Percentiles rank a stretch among this genome's conserved stretches.
Evolutionary conservation across 35 echinoderm and acorn worm species (phyloP).

Genomic region (Hemicentrotus pulcherrimus): DNA sequence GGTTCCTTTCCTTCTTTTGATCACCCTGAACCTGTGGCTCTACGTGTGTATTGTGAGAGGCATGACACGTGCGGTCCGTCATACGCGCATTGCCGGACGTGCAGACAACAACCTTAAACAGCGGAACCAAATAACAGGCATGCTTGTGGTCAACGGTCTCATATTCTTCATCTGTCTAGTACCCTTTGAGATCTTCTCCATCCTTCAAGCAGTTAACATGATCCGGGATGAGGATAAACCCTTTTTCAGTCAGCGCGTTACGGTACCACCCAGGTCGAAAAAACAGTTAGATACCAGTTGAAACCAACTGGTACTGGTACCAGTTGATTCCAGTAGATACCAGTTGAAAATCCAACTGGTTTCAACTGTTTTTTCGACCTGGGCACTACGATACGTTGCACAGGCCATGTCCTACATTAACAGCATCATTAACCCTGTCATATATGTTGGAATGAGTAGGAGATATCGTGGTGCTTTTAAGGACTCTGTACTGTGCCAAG

Average conservation of each 20-base stretch:
- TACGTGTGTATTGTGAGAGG: conserved; percentile 64
- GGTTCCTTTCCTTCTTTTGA: conserved; percentile 52
- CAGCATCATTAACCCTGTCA: conserved; percentile 63
- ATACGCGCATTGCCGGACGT: conserved; percentile 37
- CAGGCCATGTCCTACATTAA: conserved; percentile 69
- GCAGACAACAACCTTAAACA: conserved; percentile 34
- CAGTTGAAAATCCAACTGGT: no score
- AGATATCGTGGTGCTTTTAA: no score
- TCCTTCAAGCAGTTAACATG: not conserved
- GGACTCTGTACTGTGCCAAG: no score
- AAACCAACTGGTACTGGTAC: no score
- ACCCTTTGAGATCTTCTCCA: conserved; percentile 55
- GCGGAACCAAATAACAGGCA: conserved; percentile 56
- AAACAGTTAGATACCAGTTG: no score
- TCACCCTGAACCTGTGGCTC: conserved; percentile 63
- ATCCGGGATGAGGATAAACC: conserved; percentile 22
- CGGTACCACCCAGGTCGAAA: not conserved
- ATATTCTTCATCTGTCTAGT: conserved; percentile 69
- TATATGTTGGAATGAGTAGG: conserved; percentile 62
- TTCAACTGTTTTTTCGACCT: no score
- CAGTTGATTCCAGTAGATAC: no score
- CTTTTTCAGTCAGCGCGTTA: not conserved
- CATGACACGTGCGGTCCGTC: conserved; percentile 57
- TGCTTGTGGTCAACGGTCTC: conserved; percentile 59
- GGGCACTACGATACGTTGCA: not conserved